phyloP scores from a whole-genome alignment of 2,113 vertebrate genomes.

The Panthera tigris region DNA sequence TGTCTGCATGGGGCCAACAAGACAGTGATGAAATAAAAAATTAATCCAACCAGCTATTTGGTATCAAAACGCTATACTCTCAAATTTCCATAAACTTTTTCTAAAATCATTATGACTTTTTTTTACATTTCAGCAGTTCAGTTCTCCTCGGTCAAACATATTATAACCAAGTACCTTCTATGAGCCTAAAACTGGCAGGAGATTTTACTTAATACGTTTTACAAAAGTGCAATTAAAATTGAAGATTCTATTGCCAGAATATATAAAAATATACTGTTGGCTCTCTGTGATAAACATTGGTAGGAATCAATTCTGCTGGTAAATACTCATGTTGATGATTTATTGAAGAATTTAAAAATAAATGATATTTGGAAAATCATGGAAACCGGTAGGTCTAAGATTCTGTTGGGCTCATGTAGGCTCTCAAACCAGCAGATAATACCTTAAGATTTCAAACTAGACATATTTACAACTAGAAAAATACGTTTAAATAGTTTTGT shows the following conservation, averaged over 20 bases:
- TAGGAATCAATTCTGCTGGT: not conserved
- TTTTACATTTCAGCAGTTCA: not conserved
- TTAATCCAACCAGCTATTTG: not conserved
- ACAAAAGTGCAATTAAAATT: not conserved
- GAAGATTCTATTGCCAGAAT: not conserved
- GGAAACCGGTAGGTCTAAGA: not conserved
- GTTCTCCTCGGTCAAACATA: not conserved
- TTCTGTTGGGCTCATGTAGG: not conserved
- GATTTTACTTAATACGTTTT: not conserved
- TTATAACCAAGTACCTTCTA: not conserved
- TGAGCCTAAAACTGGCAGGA: not conserved
- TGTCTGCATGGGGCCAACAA: constrained; percentile 26
- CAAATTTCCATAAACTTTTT: not conserved
- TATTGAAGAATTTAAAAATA: constrained; percentile 36
- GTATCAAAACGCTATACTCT: not conserved
- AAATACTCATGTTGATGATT: not conserved
- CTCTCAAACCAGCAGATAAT: not conserved
- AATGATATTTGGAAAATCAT: not conserved
- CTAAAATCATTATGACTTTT: not conserved
- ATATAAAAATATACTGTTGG: not conserved
- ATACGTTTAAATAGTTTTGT: not conserved
- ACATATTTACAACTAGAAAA: not conserved
- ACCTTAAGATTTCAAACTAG: not conserved
- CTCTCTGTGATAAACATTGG: not conserved
- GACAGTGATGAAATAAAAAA: not conserved